phyloP scores from a whole-genome alignment of 2,113 vertebrate species.

The Amia ocellicauda region DNA sequence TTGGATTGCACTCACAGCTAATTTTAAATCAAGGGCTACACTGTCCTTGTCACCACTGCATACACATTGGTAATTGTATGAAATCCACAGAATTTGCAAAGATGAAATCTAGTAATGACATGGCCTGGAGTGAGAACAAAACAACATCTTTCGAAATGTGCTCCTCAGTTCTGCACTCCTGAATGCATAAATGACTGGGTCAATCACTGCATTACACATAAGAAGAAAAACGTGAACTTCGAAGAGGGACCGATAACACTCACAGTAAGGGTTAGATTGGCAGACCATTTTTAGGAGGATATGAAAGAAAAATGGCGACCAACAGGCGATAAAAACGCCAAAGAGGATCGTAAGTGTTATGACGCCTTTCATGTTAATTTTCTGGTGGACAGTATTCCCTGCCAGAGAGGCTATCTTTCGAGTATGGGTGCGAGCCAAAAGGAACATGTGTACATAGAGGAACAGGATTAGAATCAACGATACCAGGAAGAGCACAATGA shows the following conservation, averaged over 20 bases:
- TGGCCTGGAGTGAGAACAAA: slow-evolving; percentile 46
- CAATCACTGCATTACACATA: slow-evolving; percentile 85
- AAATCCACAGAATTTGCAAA: too few relatives aligned
- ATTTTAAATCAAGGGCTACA: too few relatives aligned
- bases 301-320: slow-evolving; percentile 88
- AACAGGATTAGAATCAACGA: slow-evolving; percentile 79
- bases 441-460: slow-evolving; percentile 90
- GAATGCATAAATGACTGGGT: slow-evolving; percentile 93
- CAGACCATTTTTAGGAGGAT: slow-evolving; percentile 82
- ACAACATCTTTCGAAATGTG: slow-evolving; percentile 82
- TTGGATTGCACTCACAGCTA: too few relatives aligned
- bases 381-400: slow-evolving; percentile 41
- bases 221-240: slow-evolving; percentile 81
- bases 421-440: slow-evolving; percentile 81
- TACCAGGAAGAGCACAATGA: slow-evolving; percentile 74
- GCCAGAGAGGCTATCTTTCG: slow-evolving; percentile 72
- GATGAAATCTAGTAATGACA: not conserved
- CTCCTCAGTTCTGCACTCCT: slow-evolving; percentile 78
- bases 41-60: too few relatives aligned
- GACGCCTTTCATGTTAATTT: slow-evolving; percentile 74
- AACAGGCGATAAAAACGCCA: slow-evolving; percentile 86
- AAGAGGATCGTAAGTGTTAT: slow-evolving; percentile 87
- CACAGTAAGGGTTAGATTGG: slow-evolving; percentile 86
- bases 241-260: slow-evolving; percentile 89
- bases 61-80: too few relatives aligned